phyloP scores from a whole-genome alignment of 2,888 invertebrate species.

The Shargacucullia verbasci region DNA sequence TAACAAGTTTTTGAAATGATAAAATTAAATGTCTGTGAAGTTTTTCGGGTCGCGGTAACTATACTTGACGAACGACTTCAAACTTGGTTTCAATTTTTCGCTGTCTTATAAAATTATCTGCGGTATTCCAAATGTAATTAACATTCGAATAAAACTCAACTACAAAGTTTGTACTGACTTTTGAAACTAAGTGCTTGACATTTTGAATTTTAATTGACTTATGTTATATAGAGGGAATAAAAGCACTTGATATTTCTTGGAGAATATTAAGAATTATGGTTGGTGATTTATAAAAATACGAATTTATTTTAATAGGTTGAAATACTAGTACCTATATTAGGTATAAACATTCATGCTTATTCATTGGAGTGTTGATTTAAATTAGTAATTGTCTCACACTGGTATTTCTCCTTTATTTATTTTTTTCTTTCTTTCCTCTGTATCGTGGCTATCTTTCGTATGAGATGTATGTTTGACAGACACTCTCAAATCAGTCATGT shows the following conservation, averaged over 20 bases:
- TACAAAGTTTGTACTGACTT: slow-evolving; percentile 15
- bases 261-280: no score
- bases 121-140: slow-evolving; percentile 38
- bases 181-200: slow-evolving; percentile 22
- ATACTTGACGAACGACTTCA: slow-evolving; percentile 35
- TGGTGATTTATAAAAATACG: no score
- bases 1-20: slow-evolving; percentile 53
- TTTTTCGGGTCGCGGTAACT: slow-evolving; percentile 42
- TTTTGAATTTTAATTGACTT: slow-evolving; percentile 19
- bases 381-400: no score
- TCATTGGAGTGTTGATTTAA: no score
- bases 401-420: no score
- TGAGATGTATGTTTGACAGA: no score
- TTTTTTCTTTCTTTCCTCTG: no score
- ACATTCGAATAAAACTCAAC: slow-evolving; percentile 33
- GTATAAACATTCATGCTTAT: no score
- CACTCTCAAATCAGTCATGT: no score
- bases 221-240: neutral
- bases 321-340: no score
- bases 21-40: slow-evolving; percentile 56
- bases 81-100: slow-evolving; percentile 39
- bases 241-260: neutral
- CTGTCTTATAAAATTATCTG: slow-evolving; percentile 31
- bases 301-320: no score
- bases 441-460: no score